Evolutionary conservation across 2,888 invertebrate genomes (phyloP), one percentile per base, ranked within the genome.

Genomic region (Xylocampa areola): DNA sequence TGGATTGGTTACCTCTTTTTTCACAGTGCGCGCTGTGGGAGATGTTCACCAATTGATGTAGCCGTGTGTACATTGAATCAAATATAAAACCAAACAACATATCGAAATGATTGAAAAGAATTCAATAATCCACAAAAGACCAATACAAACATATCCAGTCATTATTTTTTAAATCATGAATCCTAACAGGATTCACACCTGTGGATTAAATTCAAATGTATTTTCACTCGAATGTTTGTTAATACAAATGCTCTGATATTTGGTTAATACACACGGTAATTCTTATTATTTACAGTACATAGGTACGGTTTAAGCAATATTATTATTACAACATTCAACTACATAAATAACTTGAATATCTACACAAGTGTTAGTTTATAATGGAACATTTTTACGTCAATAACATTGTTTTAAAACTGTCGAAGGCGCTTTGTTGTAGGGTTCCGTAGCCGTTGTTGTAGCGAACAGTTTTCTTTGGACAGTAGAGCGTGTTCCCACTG

Each of bases 391-490:
- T 43, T 5, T 16, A 48, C 19, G 16, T 59, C 32, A 59, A 11
- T 33, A 37, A 33, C 2, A 25, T 37, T 37, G 49, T 53, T 59
- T 50, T 8, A 47, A 45, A 39, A 40, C 1, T 32, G 5, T 35
- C 19, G n/a, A 29, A 35, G 7, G 0, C 3, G 25, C 19, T 62
- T 57, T 52, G 35, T 30, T 35, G 30, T 13, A 7, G 17, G 14
- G 33, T 53, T 33, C 25, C 19, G 44, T 41, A n/a, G 16, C 13
- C 13, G 30, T 51, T 10, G 14, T 51, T 7, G 14, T 33, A 17
- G 14, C n/a, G 30, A 50, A 60, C 27, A 25, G 11, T 51, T 61
- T 33, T 37, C 41, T 47, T 50, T 50, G 21, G 39, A 30, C 23
- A 16, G 11, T 25, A n/a, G n/a, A n/a, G n/a, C n/a, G n/a, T n/a